Conservation (phyloP, 2,797 vertebrate species). For the Falco concolor region DNA sequence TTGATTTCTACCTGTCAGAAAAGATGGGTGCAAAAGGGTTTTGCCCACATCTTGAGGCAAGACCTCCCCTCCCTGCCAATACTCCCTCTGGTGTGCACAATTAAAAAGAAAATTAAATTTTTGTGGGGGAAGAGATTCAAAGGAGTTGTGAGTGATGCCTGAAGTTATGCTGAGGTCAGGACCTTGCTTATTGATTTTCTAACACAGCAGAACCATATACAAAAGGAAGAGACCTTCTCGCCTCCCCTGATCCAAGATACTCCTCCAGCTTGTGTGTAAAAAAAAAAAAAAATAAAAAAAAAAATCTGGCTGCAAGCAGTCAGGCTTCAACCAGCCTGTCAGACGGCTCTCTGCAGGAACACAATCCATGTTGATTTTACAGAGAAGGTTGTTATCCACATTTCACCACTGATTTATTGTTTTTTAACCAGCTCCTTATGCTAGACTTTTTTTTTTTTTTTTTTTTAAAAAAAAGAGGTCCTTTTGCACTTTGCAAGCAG, state of each 20-base stretch:
- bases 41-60: constrained; percentile 18
- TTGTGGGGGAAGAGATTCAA: not conserved
- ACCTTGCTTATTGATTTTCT: constrained; percentile 69
- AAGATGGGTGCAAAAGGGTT: constrained; percentile 2
- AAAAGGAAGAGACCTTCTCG: constrained; percentile 52
- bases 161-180: constrained; percentile 67
- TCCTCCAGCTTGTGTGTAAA: not conserved
- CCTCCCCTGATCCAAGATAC: constrained; percentile 15
- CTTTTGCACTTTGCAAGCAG: constrained; percentile 58
- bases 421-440: constrained; percentile 86
- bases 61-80: not conserved
- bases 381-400: constrained; percentile 82
- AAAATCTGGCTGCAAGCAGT: constrained; percentile 61
- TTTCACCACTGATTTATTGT: constrained; percentile 86
- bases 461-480: not conserved
- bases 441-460: not conserved
- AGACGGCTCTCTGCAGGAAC: constrained; percentile 78
- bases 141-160: constrained; percentile 55
- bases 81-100: not conserved
- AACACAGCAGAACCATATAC: constrained; percentile 34
- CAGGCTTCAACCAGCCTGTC: constrained; percentile 72
- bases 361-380: constrained; percentile 84
- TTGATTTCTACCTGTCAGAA: constrained; percentile 66
- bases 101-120: not conserved
- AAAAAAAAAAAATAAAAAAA: accelerated